Evolutionary conservation across 1,140 invertebrate genomes (phyloP), one percentile per base, ranked within the genome.

Genomic region (Reticulitermes speratus): DNA sequence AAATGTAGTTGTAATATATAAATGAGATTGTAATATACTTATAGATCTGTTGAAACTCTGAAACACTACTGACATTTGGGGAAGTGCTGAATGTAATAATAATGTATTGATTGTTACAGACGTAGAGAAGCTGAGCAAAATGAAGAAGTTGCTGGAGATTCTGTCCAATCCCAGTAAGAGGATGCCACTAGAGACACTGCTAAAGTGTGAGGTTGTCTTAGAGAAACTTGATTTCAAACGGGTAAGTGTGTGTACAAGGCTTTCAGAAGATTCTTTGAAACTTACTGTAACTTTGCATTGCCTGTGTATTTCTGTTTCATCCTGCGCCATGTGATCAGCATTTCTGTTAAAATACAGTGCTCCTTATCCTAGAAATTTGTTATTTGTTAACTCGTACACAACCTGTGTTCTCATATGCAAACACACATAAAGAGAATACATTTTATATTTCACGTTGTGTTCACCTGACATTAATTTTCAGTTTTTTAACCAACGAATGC

Each of bases 141-240:
- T 98, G 96, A 98, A 97, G 89, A 98, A 97, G 87, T 91, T 99
- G 0, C 90, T 98, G 23, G 97, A 98, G 89, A 97, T 98, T 87
- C 90, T 99, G 25, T 96, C 96, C 3, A 97, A 97, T 92, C 96
- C 97, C 0, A 94, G 94, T 82, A 97, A 97, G 91, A 92, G 97
- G 88, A 96, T 98, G 92, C 95, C 97, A 1, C 92, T 98, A 90
- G 96, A 98, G 87, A 97, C 97, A 0, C 90, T 99, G 6, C 91
- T 97, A 23, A 98, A 98, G 91, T 99, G 98, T 92, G 97, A 99
- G 91, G 94, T 96, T 87, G 97, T 97, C n/a, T 90, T 99, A n/a
- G 94, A 96, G 88, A 96, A 95, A 90, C 91, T 97, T 88, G 96
- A 97, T 90, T 94, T 96, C 87, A 96, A 96, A 89, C 90, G 94